Evolutionary conservation across 2,888 invertebrate genomes (phyloP), one percentile per base, ranked within the genome.

Genomic region (Amiota communis): DNA sequence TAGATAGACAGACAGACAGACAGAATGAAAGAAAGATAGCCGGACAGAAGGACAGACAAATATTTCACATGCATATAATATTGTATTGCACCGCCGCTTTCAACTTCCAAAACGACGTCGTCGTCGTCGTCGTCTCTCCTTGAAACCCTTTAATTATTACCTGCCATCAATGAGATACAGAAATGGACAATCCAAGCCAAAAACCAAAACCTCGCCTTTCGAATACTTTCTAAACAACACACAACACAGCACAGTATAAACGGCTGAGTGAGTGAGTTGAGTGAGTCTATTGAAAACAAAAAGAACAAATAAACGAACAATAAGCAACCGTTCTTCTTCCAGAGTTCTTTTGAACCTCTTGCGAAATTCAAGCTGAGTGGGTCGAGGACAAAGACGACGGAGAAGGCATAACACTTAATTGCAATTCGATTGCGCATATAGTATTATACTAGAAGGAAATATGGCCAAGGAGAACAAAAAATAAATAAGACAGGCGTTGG

Each of bases 91-190:
- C 36, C 3, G 36, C 36, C 36, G 36, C 36, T 36, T 36, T 2
- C 57, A 57, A 57, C 15, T 36, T n/a, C 20, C 59, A 59, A 3
- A 20, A n/a, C n/a, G 8, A 59, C 8, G 17, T 15, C 9, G n/a
- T n/a, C n/a, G n/a, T n/a, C n/a, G n/a, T 15, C 20, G 59, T 6
- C 36, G 36, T 36, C 36, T 36, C 36, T 36, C 85, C 77, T 80
- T 78, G 79, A 83, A 86, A 86, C 83, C 83, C 83, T 83, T 83
- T 83, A 83, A 86, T 83, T 83, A 86, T 86, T 76, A 76, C 86
- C 77, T 74, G 36, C 36, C 36, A 36, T 36, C 36, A 23, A 23
- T 23, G 23, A 23, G 23, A 23, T 23, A 79, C 74, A 79, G 75
- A 72, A 59, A 6, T 59, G 59, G 17, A 15, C 59, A 46, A 17